Conservation (phyloP, 2,888 invertebrate species). For the Ormyrus pomaceus region DNA sequence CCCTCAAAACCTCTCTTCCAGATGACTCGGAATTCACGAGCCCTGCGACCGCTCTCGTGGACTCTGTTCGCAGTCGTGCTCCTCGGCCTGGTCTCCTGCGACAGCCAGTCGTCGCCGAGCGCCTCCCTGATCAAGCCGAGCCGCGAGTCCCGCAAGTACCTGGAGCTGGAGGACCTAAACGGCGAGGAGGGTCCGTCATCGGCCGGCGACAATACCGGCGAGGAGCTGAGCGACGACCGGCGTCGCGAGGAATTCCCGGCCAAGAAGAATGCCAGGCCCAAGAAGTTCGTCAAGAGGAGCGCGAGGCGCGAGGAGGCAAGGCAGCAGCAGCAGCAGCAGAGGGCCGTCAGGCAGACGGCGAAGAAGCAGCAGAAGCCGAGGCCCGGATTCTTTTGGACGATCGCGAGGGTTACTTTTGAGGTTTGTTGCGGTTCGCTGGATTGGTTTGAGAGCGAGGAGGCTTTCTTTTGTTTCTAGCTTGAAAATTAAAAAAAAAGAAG, state of each 20-base stretch:
- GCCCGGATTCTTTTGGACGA: conserved; percentile 73
- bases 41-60: conserved; percentile 17
- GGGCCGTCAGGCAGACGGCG: conserved; percentile 39
- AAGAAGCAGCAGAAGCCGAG: conserved; percentile 68
- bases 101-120: neutral
- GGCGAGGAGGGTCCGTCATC: neutral
- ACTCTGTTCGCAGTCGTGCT: conserved; percentile 17
- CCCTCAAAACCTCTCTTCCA: neutral
- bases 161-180: conserved; percentile 50
- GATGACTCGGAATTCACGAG: conserved; percentile 43
- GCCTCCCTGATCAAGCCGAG: neutral
- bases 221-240: neutral
- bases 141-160: conserved; percentile 25
- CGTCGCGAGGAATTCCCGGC: neutral
- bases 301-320: neutral
- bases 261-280: neutral
- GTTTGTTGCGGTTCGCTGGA: conserved; percentile 58
- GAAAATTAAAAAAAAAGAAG: no score
- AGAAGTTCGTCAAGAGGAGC: conserved; percentile 23
- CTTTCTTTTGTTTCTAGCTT: no score
- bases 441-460: no score
- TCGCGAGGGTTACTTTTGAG: conserved; percentile 71
- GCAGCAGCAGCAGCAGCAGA: neutral
- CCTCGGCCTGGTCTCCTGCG: conserved; percentile 19
- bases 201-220: neutral